Conservation (phyloP, 2,888 invertebrate species). For the Parapristionchus giblindavisi region DNA sequence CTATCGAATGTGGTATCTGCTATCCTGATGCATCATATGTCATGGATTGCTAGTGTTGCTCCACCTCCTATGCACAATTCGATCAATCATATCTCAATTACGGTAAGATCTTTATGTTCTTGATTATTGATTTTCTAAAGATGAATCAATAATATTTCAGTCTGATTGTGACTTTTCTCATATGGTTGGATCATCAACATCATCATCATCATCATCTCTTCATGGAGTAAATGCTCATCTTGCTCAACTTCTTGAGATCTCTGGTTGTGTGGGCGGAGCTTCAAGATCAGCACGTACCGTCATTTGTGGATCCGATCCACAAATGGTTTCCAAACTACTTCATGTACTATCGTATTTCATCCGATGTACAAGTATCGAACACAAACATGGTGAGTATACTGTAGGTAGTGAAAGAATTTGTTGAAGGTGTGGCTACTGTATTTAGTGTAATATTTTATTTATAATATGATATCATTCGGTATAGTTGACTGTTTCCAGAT, state of each 20-base stretch:
- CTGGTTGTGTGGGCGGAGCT: slow-evolving; percentile 81
- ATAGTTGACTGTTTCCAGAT: no score
- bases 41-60: slow-evolving; percentile 67
- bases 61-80: slow-evolving; percentile 45
- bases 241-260: slow-evolving; percentile 48
- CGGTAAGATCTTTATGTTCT: no score
- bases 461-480: no score
- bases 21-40: slow-evolving; percentile 66
- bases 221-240: slow-evolving; percentile 25
- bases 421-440: no score
- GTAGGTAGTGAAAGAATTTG: no score
- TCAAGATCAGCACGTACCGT: slow-evolving; percentile 80
- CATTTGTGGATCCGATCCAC: slow-evolving; percentile 77
- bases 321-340: slow-evolving; percentile 80
- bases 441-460: no score
- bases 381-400: slow-evolving; percentile 38
- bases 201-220: slow-evolving; percentile 16
- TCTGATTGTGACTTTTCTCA: no score
- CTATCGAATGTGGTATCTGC: slow-evolving; percentile 62
- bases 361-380: slow-evolving; percentile 75
- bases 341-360: slow-evolving; percentile 87
- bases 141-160: no score
- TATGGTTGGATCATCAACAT: no score
- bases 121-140: no score
- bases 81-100: no score